Conservation (phyloP, 2,113 vertebrate species). For the Clinocottus analis region DNA sequence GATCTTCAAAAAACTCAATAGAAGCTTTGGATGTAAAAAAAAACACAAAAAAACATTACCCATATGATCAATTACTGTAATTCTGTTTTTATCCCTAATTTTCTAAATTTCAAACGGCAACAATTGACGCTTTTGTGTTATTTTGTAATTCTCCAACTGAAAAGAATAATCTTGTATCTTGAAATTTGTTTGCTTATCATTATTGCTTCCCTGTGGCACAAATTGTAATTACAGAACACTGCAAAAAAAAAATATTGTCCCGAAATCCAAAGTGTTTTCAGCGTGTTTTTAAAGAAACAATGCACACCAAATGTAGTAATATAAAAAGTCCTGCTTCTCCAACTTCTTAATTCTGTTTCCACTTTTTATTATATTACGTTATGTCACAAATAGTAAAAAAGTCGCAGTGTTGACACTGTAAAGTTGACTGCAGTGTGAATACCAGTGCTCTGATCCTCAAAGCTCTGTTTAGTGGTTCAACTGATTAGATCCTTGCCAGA, state of each 20-base stretch:
- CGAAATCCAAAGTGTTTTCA: neutral
- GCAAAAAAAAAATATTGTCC: neutral
- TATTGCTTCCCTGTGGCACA: neutral
- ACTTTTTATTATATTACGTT: no score
- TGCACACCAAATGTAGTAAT: neutral
- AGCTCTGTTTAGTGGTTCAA: slow-evolving; percentile 30
- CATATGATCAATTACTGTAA: no score
- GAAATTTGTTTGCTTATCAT: neutral
- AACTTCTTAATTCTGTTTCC: no score
- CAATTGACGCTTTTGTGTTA: neutral
- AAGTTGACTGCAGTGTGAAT: slow-evolving; percentile 16
- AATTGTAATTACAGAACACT: neutral
- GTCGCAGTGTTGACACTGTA: neutral
- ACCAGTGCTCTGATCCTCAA: slow-evolving; percentile 19
- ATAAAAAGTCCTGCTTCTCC: no score
- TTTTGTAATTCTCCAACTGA: neutral
- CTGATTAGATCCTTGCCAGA: slow-evolving; percentile 47
- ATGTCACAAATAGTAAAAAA: neutral
- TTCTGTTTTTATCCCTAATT: no score
- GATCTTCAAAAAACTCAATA: neutral
- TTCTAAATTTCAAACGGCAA: neutral
- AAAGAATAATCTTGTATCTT: neutral
- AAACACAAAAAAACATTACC: no score
- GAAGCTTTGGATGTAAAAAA: no score
- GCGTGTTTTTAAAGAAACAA: neutral